These are phyloP conservation scores for Aphelocoma californica DNA, from an alignment of 2,797 vertebrate genomes.

Conservation along the genomic window DNA sequence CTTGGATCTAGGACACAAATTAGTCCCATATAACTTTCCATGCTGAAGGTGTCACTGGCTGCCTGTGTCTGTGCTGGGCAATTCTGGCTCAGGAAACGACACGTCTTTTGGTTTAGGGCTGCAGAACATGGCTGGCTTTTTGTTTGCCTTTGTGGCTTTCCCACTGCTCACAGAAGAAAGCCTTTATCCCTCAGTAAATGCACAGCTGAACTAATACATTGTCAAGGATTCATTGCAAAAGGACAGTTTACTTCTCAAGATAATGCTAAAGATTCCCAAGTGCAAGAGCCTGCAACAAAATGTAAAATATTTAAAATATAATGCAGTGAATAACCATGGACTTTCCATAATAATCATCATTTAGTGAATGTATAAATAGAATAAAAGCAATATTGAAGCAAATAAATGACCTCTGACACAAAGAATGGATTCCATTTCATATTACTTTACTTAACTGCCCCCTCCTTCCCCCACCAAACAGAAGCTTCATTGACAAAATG, in stretches of 20 bases:
- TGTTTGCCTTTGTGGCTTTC: conserved; percentile 17
- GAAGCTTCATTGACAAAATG: conserved; percentile 60
- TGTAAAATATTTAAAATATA: background rate
- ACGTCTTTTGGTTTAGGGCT: background rate
- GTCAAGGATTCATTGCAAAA: background rate
- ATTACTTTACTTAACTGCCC: conserved; percentile 55
- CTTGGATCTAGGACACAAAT: background rate
- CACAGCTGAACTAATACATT: conserved; percentile 6
- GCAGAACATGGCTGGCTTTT: conserved; percentile 1
- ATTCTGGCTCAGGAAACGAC: background rate
- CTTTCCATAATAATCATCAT: background rate
- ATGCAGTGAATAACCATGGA: background rate
- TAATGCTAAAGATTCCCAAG: background rate
- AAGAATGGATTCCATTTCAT: conserved; percentile 23
- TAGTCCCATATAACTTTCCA: background rate
- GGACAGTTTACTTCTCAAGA: background rate
- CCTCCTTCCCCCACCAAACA: conserved; percentile 32
- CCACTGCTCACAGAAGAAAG: conserved; percentile 11
- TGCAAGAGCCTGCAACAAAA: background rate
- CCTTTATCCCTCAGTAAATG: conserved; percentile 13
- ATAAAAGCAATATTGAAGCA: conserved; percentile 60
- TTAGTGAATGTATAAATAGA: conserved; percentile 7
- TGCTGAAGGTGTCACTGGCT: conserved; percentile 2
- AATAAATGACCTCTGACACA: conserved; percentile 46
- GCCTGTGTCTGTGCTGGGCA: background rate